These are phyloP conservation scores for Eutrigla gurnardus DNA, from an alignment of 2,797 vertebrate genomes.

Conservation along the genomic window DNA sequence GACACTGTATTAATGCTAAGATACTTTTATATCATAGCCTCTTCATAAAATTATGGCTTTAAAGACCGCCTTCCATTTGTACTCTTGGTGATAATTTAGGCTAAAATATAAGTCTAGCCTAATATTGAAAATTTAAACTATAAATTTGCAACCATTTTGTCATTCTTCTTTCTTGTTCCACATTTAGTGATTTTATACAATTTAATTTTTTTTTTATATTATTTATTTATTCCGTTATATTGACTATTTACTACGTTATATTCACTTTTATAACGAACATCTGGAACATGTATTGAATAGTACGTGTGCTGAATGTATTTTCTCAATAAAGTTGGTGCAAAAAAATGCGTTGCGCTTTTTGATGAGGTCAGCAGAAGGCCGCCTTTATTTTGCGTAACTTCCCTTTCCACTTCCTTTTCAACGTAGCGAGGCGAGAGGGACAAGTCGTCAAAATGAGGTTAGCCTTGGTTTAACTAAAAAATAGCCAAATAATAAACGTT, in stretches of 20 bases:
- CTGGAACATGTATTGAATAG: background rate
- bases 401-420: slow-evolving; percentile 77
- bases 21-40: background rate
- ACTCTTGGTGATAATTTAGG: background rate
- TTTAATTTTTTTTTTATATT: background rate
- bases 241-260: too few species aligned
- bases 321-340: background rate
- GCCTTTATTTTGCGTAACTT: slow-evolving; percentile 77
- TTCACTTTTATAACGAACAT: background rate
- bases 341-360: slow-evolving; percentile 13
- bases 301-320: background rate
- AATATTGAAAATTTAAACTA: background rate
- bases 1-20: background rate
- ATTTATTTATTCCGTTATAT: background rate
- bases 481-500: fast-evolving
- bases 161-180: background rate
- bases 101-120: background rate
- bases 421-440: slow-evolving; percentile 61
- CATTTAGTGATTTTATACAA: background rate
- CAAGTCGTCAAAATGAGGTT: slow-evolving; percentile 81
- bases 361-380: slow-evolving; percentile 1
- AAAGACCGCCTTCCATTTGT: background rate
- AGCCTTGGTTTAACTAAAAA: background rate
- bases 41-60: background rate
- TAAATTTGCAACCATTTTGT: background rate